Evolutionary conservation across 2,113 vertebrate genomes (phyloP), one percentile per base, ranked within the genome.

Genomic region (Pelobates fuscus): DNA sequence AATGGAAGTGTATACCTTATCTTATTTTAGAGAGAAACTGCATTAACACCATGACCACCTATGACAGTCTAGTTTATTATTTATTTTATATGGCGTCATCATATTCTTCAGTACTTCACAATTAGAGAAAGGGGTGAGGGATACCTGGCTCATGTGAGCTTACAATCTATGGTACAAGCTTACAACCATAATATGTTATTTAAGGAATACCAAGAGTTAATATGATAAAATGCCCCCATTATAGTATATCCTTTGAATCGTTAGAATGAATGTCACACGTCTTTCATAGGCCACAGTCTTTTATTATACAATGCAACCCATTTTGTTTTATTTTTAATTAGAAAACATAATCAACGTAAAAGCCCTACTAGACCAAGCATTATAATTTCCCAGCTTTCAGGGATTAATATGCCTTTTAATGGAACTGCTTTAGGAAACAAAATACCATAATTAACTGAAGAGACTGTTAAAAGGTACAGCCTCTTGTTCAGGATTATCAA

Each of bases 321-420:
- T 77, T 77, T 68, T 77, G 64, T 77, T 68, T 77, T 55, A 77
- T 77, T 77, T 77, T 77, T 77, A 77, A 77, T 77, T 77, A 61
- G 65, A 77, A 77, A 77, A 77, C 64, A 77, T 77, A 77, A 77
- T 77, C 73, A 77, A 77, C 41, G 65, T 76, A 67, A 68, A 77
- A 77, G 65, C 73, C 68, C 68, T 58, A 77, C 52, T 77, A 77
- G 72, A 77, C 73, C 73, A 77, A 77, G 67, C 73, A 77, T 77
- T 64, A 77, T 77, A 77, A 77, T 77, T 77, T 77, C 61, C 64
- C 64, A 68, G 73, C 63, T 67, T 67, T 75, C 72, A 75, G 62
- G 73, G 65, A 77, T 77, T 77, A 77, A 77, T 63, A 68, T 77
- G 67, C 73, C 65, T 77, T 77, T 77, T 77, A 77, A 77, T 77